Percentiles rank a stretch among this genome's conserved stretches.
These are phyloP conservation scores for Pogonocherus hispidulus DNA, from an alignment of 2,888 invertebrate genomes.

Conservation along the genomic window DNA sequence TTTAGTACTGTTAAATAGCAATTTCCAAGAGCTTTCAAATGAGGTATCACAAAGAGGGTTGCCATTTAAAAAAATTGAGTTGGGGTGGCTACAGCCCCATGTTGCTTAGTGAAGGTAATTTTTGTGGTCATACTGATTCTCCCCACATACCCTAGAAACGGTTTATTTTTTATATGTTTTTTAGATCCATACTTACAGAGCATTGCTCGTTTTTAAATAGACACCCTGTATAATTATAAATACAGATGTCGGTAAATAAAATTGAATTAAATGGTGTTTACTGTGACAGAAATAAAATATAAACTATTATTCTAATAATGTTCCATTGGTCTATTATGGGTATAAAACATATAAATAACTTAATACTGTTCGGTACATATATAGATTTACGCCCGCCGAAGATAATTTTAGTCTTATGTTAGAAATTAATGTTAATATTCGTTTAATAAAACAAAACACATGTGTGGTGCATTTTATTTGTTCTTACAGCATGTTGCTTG, in stretches of 20 bases:
- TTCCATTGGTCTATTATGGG: background rate
- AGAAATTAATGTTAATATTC: constrained; percentile 18
- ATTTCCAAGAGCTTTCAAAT: too few species aligned
- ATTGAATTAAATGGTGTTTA: background rate
- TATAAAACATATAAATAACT: background rate
- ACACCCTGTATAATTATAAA: background rate
- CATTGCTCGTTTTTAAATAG: too few species aligned
- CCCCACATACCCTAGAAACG: too few species aligned
- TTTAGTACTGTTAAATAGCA: too few species aligned
- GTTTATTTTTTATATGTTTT: too few species aligned
- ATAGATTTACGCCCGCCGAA: background rate
- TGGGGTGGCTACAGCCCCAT: too few species aligned
- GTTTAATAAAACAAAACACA: constrained; percentile 6
- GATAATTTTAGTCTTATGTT: constrained; percentile 3
- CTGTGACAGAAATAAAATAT: background rate
- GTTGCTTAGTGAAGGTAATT: too few species aligned
- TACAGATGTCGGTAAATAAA: background rate
- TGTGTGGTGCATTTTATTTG: constrained; percentile 6
- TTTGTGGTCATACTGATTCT: too few species aligned
- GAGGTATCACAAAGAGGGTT: too few species aligned
- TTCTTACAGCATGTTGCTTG: constrained; percentile 4
- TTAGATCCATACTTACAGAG: too few species aligned
- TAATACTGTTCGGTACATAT: background rate
- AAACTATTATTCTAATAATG: constrained; percentile 1
- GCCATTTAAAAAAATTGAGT: too few species aligned